Evolutionary conservation across 2,797 vertebrate genomes (phyloP).

Genomic region (Thamnophis elegans): DNA sequence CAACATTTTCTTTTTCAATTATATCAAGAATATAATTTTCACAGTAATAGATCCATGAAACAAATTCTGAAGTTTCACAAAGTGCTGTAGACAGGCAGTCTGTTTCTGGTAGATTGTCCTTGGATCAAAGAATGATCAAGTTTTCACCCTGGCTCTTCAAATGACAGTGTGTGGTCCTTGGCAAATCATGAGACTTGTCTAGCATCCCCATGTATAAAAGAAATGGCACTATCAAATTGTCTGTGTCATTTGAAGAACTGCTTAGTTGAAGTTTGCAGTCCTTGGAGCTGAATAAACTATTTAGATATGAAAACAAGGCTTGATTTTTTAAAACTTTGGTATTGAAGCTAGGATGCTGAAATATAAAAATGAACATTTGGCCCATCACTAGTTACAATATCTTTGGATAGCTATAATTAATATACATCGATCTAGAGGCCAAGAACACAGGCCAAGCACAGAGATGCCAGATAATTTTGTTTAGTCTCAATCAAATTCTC

Average conservation of each 20-base stretch:
- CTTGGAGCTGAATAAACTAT: neutral
- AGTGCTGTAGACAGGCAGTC: slow-evolving; percentile 56
- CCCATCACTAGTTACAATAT: neutral
- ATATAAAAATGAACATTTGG: neutral
- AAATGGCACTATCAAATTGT: slow-evolving; percentile 47
- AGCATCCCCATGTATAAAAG: slow-evolving; percentile 34
- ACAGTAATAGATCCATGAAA: slow-evolving; percentile 51
- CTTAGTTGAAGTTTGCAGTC: slow-evolving; percentile 38
- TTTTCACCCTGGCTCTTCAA: slow-evolving; percentile 48
- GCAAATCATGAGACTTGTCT: slow-evolving; percentile 47
- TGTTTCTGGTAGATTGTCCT: slow-evolving; percentile 63
- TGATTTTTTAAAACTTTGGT: neutral
- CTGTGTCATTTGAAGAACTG: too few relatives aligned
- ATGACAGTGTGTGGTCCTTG: slow-evolving; percentile 58
- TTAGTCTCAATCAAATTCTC: neutral
- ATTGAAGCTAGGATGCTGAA: neutral
- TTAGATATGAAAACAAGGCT: neutral
- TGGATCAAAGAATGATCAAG: slow-evolving; percentile 62
- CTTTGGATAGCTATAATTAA: neutral
- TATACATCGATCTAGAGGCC: neutral
- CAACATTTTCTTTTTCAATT: slow-evolving; percentile 45
- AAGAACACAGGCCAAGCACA: neutral
- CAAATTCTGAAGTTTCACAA: slow-evolving; percentile 45
- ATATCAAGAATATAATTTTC: slow-evolving; percentile 56
- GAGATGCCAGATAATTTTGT: neutral